Percentiles rank a stretch among this genome's conserved stretches.
These are phyloP conservation scores for Psittacula echo DNA, from an alignment of 2,797 vertebrate genomes.

Conservation along the genomic window DNA sequence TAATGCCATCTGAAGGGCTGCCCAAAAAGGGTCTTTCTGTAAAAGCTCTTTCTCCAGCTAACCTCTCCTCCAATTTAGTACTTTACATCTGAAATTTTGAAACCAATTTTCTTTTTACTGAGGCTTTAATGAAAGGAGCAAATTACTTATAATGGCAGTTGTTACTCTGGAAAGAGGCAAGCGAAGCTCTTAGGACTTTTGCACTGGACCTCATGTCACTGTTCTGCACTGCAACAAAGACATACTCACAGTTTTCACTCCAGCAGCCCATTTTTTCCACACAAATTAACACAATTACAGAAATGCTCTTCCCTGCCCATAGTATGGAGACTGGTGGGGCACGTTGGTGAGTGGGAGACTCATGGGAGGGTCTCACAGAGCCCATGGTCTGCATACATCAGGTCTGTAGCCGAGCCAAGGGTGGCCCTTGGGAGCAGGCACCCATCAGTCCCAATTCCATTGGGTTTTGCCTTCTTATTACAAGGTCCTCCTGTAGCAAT, in stretches of 20 bases:
- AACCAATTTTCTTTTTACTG: slow-evolving; percentile 34
- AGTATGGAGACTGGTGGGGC: neutral
- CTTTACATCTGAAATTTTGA: slow-evolving; percentile 38
- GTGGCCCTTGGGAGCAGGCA: neutral
- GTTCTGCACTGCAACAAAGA: neutral
- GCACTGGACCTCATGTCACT: neutral
- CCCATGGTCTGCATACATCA: neutral
- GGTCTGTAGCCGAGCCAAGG: accelerated
- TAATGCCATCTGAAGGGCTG: slow-evolving; percentile 17
- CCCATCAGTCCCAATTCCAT: accelerated
- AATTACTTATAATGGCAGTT: slow-evolving; percentile 33
- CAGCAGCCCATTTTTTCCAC: neutral
- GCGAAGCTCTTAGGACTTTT: neutral
- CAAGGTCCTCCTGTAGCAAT: too few species aligned
- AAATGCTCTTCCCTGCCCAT: neutral
- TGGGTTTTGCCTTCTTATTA: accelerated
- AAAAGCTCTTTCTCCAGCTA: slow-evolving; percentile 22
- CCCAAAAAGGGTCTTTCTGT: neutral
- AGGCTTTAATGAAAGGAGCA: slow-evolving; percentile 36
- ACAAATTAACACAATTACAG: neutral
- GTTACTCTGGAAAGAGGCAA: slow-evolving; percentile 1
- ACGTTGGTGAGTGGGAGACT: neutral
- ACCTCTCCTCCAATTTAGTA: slow-evolving; percentile 30
- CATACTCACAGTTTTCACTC: neutral
- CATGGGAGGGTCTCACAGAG: neutral